A percentile compares a stretch with the other conserved stretches of the same genome.
Evolutionary conservation across 2,888 invertebrate species (phyloP).

Genomic region (Lasius platythorax): DNA sequence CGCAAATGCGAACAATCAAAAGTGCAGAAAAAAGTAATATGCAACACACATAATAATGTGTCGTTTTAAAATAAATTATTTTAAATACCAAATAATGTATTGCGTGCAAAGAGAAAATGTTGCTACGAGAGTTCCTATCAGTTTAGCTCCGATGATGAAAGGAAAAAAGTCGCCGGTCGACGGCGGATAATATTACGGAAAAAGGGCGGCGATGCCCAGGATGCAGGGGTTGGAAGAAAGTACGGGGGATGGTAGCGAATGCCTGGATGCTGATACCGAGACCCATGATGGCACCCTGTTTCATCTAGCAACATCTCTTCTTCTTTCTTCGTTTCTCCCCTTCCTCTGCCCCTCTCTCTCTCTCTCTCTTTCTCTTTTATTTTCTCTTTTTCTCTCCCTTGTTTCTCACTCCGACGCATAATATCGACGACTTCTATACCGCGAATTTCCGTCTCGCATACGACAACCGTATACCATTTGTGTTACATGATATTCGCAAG

Average conservation of each 20-base stretch:
- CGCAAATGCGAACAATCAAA: not conserved
- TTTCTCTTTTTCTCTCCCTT: conserved; percentile 16
- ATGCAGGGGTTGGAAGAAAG: conserved; percentile 60
- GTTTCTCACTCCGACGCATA: conserved; percentile 60
- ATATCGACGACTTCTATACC: conserved; percentile 68
- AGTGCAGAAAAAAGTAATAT: not conserved
- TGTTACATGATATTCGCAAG: conserved; percentile 68
- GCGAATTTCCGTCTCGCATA: conserved; percentile 64
- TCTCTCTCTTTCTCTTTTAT: not conserved
- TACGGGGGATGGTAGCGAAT: conserved; percentile 66
- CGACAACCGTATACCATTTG: conserved; percentile 53
- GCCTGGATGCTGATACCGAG: conserved; percentile 75
- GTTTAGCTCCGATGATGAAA: conserved; percentile 11
- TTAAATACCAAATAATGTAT: not conserved
- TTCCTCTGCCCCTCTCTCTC: not conserved
- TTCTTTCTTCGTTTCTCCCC: conserved; percentile 12
- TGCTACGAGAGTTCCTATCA: not conserved
- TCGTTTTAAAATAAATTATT: conserved; percentile 13
- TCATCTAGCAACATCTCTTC: conserved; percentile 53
- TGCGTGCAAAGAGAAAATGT: not conserved
- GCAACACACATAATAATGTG: not conserved
- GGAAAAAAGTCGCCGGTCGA: conserved; percentile 53
- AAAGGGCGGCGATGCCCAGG: conserved; percentile 45
- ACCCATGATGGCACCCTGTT: conserved; percentile 60
- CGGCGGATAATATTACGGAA: conserved; percentile 55